Base-by-base conservation (phyloP, 2,888 invertebrate genomes). In the Allolobophora icterica region DNA sequence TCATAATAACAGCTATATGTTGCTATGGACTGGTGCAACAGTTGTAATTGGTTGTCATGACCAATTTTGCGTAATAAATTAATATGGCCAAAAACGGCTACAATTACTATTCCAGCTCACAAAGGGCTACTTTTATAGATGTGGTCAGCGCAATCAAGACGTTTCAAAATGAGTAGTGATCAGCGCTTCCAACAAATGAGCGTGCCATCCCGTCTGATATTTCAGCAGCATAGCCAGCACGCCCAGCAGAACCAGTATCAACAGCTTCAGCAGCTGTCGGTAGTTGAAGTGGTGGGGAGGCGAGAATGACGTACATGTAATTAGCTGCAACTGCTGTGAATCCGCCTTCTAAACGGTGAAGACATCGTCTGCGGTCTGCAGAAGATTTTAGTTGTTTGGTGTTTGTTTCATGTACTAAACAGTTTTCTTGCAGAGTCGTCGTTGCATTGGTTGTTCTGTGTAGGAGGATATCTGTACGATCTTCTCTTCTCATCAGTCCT, bases 261-360 rank as follows among this genome's bases (percentile, higher is more conserved):
- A 13, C 71, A 71, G 71, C 71, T n/a, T 30, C 71, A 71, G 71
- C 71, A n/a, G 71, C 71, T 71, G 71, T n/a, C 11, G 71, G n/a
- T 71, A 11, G 71, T 52, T 52, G 52, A 52, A 52, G 52, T 71
- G 71, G 71, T 71, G 71, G n/a, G 30, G 13, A 4, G 71, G 8
- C n/a, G 71, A 30, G 8, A 71, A n/a, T n/a, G n/a, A 71, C 71
- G n/a, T 52, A 52, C 52, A 52, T 52, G 52, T 71, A 71, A 71
- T 71, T 71, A 71, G 71, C 71, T 71, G 71, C 71, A 71, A n/a
- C 71, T 71, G 71, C 71, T 71, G n/a, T n/a, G 71, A 30, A 71
- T 71, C 71, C 71, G 71, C 71, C 71, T 71, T 71, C 19, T 71
- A 71, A 71, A 71, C 71, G 8, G 71, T n/a, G 71, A 71, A n/a